Conservation (phyloP, 2,888 invertebrate species). For the Branchellion lobata region DNA sequence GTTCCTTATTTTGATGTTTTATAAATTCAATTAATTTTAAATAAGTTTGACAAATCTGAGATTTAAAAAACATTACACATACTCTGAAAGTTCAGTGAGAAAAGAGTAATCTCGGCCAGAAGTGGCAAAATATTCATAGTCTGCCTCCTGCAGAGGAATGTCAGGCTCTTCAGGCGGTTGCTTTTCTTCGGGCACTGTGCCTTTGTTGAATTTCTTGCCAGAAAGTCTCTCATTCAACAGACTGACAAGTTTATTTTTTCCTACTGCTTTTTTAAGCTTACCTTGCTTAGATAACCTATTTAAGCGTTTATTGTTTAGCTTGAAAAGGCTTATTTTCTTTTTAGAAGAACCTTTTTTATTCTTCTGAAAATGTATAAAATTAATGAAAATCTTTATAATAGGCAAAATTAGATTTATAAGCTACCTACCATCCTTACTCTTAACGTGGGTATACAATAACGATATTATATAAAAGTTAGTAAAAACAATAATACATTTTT, state of each 20-base stretch:
- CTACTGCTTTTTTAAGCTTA: conserved; percentile 51
- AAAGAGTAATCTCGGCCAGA: conserved; percentile 52
- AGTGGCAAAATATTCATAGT: conserved; percentile 53
- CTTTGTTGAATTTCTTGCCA: background rate
- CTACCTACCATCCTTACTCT: too few relatives aligned
- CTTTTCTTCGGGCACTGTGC: conserved; percentile 33
- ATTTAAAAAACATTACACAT: background rate
- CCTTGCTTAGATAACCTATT: conserved; percentile 54
- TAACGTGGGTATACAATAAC: too few relatives aligned
- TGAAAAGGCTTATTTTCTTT: conserved; percentile 49
- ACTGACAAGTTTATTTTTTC: conserved; percentile 45
- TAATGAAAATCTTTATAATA: too few relatives aligned
- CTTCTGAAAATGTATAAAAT: background rate
- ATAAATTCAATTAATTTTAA: background rate
- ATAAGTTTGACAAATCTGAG: background rate
- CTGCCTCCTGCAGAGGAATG: conserved; percentile 53
- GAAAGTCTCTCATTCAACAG: conserved; percentile 45
- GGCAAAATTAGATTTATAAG: too few relatives aligned
- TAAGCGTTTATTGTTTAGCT: conserved; percentile 52
- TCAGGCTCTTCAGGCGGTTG: conserved; percentile 47
- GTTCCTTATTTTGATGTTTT: too few relatives aligned
- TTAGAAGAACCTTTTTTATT: background rate
- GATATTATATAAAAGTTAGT: too few relatives aligned
- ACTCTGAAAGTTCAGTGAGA: conserved; percentile 45
- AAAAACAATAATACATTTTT: too few relatives aligned